A percentile compares a stretch with the other conserved stretches of the same genome.
phyloP scores from a whole-genome alignment of 2,797 vertebrate genomes.

The Mycteria americana region DNA sequence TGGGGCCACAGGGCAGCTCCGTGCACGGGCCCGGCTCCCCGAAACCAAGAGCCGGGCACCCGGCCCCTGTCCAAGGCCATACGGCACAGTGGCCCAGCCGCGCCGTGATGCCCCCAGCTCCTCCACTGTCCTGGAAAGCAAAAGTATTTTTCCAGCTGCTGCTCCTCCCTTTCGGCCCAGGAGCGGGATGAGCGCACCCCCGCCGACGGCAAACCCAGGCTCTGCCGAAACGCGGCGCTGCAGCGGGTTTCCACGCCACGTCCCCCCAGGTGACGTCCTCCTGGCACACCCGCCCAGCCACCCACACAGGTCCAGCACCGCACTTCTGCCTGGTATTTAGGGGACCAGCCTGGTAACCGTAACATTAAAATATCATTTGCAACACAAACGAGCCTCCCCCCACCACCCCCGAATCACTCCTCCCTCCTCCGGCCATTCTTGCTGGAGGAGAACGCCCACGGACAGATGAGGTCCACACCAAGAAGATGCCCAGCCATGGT shows the following conservation, averaged over 20 bases:
- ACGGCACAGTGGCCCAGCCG: rapidly evolving
- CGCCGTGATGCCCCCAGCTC: neutral
- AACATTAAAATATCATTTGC: neutral
- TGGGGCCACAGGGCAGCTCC: neutral
- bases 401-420: rapidly evolving
- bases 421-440: neutral
- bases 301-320: neutral
- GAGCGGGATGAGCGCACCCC: rapidly evolving
- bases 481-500: neutral
- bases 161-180: neutral
- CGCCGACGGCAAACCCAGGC: neutral
- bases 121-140: neutral
- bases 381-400: neutral
- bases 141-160: neutral
- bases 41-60: neutral
- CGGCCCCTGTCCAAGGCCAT: rapidly evolving
- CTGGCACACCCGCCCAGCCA: neutral
- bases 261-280: rapidly evolving
- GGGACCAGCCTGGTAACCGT: neutral
- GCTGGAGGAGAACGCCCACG: rapidly evolving
- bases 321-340: neutral
- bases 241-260: neutral
- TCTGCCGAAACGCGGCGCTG: rapidly evolving
- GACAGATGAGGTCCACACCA: neutral
- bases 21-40: neutral